Evolutionary conservation across 1,140 invertebrate species (phyloP), one percentile per base, ranked within the genome.

Genomic region (Leptonema lineaticorne): DNA sequence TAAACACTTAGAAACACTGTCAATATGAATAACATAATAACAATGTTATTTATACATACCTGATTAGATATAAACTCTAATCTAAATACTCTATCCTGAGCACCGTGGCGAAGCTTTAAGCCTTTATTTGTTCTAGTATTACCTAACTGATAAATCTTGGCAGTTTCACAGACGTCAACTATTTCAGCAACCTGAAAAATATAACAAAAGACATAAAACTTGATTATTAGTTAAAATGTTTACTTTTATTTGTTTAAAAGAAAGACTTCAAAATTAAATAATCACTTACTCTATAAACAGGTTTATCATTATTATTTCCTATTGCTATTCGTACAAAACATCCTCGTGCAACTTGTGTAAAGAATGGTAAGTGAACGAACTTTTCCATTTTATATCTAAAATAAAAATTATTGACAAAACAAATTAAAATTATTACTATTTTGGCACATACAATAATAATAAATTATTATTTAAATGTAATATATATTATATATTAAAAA

Each of bases 21-120:
- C 18, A 41, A 2, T 14, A 41, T 41, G 11, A 41, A 56, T 11
- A 14, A 20, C 16, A n/a, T 33, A 3, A 59, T 3, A 33, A 28
- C 1, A 30, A 9, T 5, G 11, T 18, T 2, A 59, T 59, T 28
- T 14, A 30, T 28, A 6, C 65, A 8, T 27, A 80, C 79, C 76
- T 93, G 90, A 85, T 99, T 99, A 3, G 95, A 98, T n/a, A 99
- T 92, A 79, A 97, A 99, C 78, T 98, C 96, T 59, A 99, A 82
- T 28, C 96, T 81, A 77, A 98, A 99, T 0, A 97, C 94, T 27
- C 94, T 83, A 78, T 97, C 95, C 69, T 97, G 92, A 0, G 86
- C 85, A 0, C 95, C 96, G 78, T 98, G 95, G 46, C 93, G 86
- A 33, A 87, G 76, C 68, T 85, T 86, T 1, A 91, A 76, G 0